These are phyloP conservation scores for Haliclona indistincta DNA, from an alignment of 37 sponge, comb jelly and placozoan genomes.

Conservation along the genomic window DNA sequence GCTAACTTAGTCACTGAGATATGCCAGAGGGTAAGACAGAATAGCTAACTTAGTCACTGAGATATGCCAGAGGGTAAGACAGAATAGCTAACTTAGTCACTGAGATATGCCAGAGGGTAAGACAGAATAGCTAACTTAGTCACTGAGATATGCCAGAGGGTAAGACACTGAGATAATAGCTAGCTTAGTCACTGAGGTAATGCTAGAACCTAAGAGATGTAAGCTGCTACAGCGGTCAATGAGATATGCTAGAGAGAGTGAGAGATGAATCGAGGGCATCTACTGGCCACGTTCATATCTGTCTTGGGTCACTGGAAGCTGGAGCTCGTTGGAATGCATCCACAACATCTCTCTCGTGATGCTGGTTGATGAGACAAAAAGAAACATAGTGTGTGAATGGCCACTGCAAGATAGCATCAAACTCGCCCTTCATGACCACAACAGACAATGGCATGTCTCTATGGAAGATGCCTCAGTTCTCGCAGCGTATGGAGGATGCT, in stretches of 20 bases:
- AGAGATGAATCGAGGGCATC: constrained; percentile 59
- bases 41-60: too few species aligned
- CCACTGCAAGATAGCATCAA: constrained; percentile 76
- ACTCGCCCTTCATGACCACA: constrained; percentile 77
- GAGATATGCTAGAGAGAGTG: too few species aligned
- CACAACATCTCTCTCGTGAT: constrained; percentile 35
- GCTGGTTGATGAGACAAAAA: constrained; percentile 70
- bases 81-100: too few species aligned
- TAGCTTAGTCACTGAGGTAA: too few species aligned
- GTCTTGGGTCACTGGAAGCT: constrained; percentile 66
- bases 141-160: constrained; percentile 99
- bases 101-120: too few species aligned
- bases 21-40: too few species aligned
- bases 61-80: too few species aligned
- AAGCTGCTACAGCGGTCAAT: too few species aligned
- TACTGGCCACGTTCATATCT: constrained; percentile 75
- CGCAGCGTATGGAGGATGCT: constrained; percentile 67
- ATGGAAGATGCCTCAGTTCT: constrained; percentile 80
- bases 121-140: too few species aligned
- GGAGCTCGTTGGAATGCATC: constrained; percentile 74
- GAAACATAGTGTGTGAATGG: constrained; percentile 71
- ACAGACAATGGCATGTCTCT: constrained; percentile 74
- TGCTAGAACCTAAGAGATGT: too few species aligned
- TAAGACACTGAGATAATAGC: constrained; percentile 36
- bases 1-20: too few species aligned